These are phyloP conservation scores for Epizoanthus rinbou DNA, from an alignment of 92 coral and sea anemone species.

Conservation along the genomic window DNA sequence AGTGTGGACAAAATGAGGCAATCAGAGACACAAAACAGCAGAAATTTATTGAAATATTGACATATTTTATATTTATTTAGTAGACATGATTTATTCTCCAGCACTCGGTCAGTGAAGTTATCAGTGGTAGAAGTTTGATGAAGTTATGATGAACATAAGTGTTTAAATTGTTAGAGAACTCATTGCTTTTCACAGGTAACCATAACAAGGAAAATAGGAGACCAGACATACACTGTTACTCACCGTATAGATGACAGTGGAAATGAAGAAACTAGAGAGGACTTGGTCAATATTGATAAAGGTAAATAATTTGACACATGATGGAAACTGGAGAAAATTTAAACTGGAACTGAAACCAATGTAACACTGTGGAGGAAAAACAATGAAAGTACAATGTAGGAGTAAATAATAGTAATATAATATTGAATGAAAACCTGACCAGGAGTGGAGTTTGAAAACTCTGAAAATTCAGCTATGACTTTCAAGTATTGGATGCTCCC, in stretches of 20 bases:
- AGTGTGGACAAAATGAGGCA: too few relatives aligned
- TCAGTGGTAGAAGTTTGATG: neutral
- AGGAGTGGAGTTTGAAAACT: too few relatives aligned
- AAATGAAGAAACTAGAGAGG: constrained; percentile 74
- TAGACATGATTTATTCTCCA: too few relatives aligned
- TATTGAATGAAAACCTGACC: too few relatives aligned
- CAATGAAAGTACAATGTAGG: neutral
- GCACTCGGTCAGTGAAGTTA: neutral
- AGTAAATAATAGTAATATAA: too few relatives aligned
- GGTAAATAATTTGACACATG: constrained; percentile 39
- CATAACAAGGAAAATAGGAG: constrained; percentile 76
- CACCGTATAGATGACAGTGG: constrained; percentile 71
- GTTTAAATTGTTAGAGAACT: neutral
- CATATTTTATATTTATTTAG: too few relatives aligned
- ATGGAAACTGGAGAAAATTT: too few relatives aligned
- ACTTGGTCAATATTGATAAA: constrained; percentile 62
- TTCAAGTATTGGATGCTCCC: too few relatives aligned
- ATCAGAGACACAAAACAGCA: too few relatives aligned
- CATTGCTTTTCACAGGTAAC: constrained; percentile 58
- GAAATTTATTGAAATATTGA: too few relatives aligned
- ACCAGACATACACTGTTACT: constrained; percentile 71
- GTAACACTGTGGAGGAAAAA: too few relatives aligned
- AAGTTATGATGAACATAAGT: neutral
- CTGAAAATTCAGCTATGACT: too few relatives aligned
- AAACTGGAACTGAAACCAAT: neutral